These are phyloP conservation scores for Muscina levida DNA, from an alignment of 2,888 invertebrate species.

Conservation along the genomic window DNA sequence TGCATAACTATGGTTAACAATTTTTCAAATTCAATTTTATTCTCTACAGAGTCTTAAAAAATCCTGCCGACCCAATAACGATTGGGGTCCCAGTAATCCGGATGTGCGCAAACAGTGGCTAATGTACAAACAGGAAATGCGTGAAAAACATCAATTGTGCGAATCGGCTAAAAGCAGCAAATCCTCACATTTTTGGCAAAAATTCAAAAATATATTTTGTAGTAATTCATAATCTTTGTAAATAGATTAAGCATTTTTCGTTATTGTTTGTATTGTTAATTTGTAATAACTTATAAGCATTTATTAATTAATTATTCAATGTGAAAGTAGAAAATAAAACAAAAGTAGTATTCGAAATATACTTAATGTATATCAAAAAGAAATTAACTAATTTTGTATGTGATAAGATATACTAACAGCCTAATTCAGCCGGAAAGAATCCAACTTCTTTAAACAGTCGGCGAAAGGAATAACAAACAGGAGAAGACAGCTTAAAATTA, in stretches of 20 bases:
- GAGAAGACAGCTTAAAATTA: too few relatives aligned
- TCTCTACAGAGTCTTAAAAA: conserved; percentile 56
- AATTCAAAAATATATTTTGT: conserved; percentile 60
- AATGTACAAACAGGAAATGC: conserved; percentile 61
- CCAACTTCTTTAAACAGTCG: too few relatives aligned
- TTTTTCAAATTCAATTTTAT: not conserved
- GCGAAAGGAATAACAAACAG: too few relatives aligned
- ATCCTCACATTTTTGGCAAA: conserved; percentile 61
- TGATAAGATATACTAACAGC: too few relatives aligned
- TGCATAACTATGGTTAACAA: too few relatives aligned
- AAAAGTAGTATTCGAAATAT: too few relatives aligned
- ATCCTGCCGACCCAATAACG: conserved; percentile 55
- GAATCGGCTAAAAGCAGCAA: conserved; percentile 39
- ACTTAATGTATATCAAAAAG: too few relatives aligned
- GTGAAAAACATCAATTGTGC: conserved; percentile 48
- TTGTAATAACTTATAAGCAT: conserved; percentile 39
- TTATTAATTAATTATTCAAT: conserved; percentile 46
- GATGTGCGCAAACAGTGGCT: conserved; percentile 65
- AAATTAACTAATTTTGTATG: too few relatives aligned
- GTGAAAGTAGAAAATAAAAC: too few relatives aligned
- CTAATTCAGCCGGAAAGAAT: too few relatives aligned
- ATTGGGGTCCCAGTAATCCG: conserved; percentile 68
- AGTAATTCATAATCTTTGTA: not conserved
- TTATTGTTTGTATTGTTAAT: not conserved
- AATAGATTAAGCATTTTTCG: conserved; percentile 10